Evolutionary conservation across 1,140 invertebrate species (phyloP).

Genomic region (Euwallacea fornicatus): DNA sequence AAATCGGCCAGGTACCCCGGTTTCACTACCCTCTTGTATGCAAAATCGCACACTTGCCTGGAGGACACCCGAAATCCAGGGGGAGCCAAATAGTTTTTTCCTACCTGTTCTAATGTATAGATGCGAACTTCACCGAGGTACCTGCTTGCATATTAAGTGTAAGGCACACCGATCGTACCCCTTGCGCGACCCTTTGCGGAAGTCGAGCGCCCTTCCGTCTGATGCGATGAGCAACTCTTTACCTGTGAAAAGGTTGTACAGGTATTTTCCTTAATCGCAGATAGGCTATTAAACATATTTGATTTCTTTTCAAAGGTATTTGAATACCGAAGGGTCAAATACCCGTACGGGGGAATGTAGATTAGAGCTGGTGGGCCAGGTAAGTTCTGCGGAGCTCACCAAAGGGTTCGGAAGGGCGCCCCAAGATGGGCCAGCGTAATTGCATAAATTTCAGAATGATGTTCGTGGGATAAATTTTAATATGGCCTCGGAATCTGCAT

Average conservation of each 20-base stretch:
- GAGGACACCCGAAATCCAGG: conserved; percentile 8
- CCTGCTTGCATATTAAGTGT: conserved; percentile 55
- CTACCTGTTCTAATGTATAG: conserved; percentile 52
- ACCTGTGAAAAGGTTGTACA: conserved; percentile 39
- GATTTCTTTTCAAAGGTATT: conserved; percentile 49
- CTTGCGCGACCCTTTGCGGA: conserved; percentile 36
- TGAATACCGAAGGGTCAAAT: conserved; percentile 51
- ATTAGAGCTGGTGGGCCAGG: conserved; percentile 44
- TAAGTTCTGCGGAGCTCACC: conserved; percentile 8
- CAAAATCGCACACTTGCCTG: conserved; percentile 37
- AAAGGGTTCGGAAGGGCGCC: neutral
- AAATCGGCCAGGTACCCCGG: conserved; percentile 43
- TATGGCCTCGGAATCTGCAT: conserved; percentile 41
- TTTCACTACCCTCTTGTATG: conserved; percentile 26
- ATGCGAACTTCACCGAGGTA: conserved; percentile 52
- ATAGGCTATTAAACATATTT: conserved; percentile 53
- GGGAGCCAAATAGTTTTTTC: conserved; percentile 47
- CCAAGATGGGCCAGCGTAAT: conserved; percentile 30
- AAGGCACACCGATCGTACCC: conserved; percentile 51
- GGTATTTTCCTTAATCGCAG: conserved; percentile 45
- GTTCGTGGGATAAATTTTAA: conserved; percentile 47
- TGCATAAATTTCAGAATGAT: conserved; percentile 46
- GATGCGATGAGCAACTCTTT: conserved; percentile 37
- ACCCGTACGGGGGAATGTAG: conserved; percentile 50
- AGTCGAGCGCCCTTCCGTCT: conserved; percentile 17